phyloP scores from a whole-genome alignment of 2,888 invertebrate species.

The Listrodromus nycthemerus region DNA sequence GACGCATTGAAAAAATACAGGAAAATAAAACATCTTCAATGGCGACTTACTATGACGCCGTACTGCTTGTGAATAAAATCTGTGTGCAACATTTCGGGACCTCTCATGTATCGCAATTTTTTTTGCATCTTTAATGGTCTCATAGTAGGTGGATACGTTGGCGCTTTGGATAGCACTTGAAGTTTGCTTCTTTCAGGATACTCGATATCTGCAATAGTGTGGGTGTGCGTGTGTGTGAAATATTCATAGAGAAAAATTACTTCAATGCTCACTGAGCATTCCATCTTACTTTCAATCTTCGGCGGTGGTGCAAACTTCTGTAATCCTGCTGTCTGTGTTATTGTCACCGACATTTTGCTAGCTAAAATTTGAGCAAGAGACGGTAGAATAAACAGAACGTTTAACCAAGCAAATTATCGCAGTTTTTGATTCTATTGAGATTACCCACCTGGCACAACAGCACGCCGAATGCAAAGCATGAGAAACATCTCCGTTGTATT shows the following conservation, averaged over 20 bases:
- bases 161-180: slow-evolving; percentile 90
- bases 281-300: slow-evolving; percentile 88
- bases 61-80: slow-evolving; percentile 95
- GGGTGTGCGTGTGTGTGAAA: neutral
- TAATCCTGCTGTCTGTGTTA: slow-evolving; percentile 86
- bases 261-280: slow-evolving; percentile 39
- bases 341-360: slow-evolving; percentile 39
- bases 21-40: slow-evolving; percentile 38
- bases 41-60: slow-evolving; percentile 92
- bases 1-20: neutral
- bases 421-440: slow-evolving; percentile 44
- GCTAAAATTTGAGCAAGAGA: slow-evolving; percentile 36
- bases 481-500: slow-evolving; percentile 58
- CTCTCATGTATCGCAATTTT: slow-evolving; percentile 93
- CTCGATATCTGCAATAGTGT: slow-evolving; percentile 76
- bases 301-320: slow-evolving; percentile 90
- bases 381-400: neutral
- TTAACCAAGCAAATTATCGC: slow-evolving; percentile 39
- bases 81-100: slow-evolving; percentile 95
- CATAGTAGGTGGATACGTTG: slow-evolving; percentile 88
- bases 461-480: slow-evolving; percentile 44
- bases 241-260: slow-evolving; percentile 19
- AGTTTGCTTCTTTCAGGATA: slow-evolving; percentile 88
- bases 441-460: slow-evolving; percentile 60
- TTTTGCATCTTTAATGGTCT: slow-evolving; percentile 95